Evolutionary conservation across 2,113 vertebrate genomes (phyloP), one percentile per base, ranked within the genome.

Genomic region (Gymnorhina tibicen): DNA sequence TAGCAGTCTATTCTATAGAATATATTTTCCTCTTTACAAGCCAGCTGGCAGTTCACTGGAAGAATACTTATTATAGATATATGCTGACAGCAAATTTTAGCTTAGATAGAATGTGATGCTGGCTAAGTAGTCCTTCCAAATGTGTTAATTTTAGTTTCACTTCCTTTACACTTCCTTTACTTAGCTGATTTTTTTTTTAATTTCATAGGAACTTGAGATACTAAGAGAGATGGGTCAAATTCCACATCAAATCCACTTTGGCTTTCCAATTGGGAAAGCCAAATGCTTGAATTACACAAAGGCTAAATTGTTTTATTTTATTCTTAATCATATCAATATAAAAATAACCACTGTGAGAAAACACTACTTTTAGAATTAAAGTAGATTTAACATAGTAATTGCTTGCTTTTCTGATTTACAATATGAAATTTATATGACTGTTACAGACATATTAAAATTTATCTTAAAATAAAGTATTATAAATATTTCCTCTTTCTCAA

Each of bases 61-160:
- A 95, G 85, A 96, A 91, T 95, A 94, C 77, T 95, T 95, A 89
- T 60, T 95, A 89, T 47, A 95, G 91, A 95, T 68, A 78, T 53
- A 81, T 78, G 93, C 84, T 95, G 93, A 96, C 91, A 95, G 89
- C 41, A 78, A 85, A 91, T 85, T 92, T 95, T 82, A 95, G 62
- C 87, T 91, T 81, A 84, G 76, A 89, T 92, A 87, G 73, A 95
- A 97, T 1, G 2, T 86, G 91, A 89, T 87, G 86, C 80, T 84
- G 89, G 85, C 63, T 88, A 91, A 92, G 72, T 92, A 89, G 62
- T 90, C 52, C 87, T 89, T 89, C 69, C 74, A 79, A 95, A 95
- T 72, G 64, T 78, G 77, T 76, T 94, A 95, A 97, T 93, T 96
- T 95, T 96, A 96, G 80, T 89, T 94, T 55, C 37, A 91, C 60